Evolutionary conservation across 2,113 vertebrate genomes (phyloP), one percentile per base, ranked within the genome.

Genomic region (Syngnathus scovelli): DNA sequence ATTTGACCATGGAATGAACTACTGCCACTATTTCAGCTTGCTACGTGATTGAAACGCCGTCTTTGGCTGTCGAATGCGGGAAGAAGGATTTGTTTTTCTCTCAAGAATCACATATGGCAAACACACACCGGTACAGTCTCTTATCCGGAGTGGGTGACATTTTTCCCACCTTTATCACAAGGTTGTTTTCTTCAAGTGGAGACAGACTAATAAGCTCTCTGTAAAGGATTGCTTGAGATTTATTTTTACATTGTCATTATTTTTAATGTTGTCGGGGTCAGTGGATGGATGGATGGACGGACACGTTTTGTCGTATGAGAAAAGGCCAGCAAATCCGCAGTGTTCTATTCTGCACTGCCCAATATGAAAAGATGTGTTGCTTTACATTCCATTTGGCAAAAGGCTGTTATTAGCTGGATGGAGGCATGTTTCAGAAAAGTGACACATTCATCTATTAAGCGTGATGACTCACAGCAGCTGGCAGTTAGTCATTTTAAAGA

Each of bases 381-480:
- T 27, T 27, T 55, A 55, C 52, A 55, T 55, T 55, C 21, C 23
- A 9, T 55, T 23, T 13, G 52, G 52, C n/a, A 27, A 23, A 27
- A 55, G 21, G 11, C 23, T 13, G 49, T 55, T 27, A 23, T 55
- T 27, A 23, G 52, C 52, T 23, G 21, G 52, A 13, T 11, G 9
- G 12, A 55, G 52, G 52, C 52, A 55, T 55, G 52, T 27, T 55
- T 60, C 5, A n/a, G 58, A 10, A 69, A 46, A 77, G 67, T 65
- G 36, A 63, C 69, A 43, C 59, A 81, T 54, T 64, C 44, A 74
- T 76, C 66, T 59, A 69, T 77, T 72, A 55, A 43, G 69, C 62
- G 39, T 67, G 41, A 78, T 84, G 80, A 86, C 75, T 87, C 85
- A 86, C 61, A 41, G 37, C 44, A 58, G 43, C 65, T 59, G 43